Percentiles rank a stretch among this genome's conserved stretches.
These are phyloP conservation scores for Platysternon megacephalum DNA, from an alignment of 2,113 vertebrate species.

Conservation along the genomic window DNA sequence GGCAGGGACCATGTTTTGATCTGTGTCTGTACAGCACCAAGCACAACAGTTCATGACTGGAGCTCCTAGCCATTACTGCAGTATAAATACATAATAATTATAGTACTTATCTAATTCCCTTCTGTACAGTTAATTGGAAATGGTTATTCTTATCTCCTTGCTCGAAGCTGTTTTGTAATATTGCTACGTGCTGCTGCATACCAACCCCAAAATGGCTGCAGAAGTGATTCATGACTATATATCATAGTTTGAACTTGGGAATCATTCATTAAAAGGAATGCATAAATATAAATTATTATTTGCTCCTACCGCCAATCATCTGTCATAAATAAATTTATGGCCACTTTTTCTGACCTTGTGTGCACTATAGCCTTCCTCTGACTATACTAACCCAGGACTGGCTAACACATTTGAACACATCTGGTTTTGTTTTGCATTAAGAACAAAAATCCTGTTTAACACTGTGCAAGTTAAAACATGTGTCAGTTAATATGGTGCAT, in stretches of 20 bases:
- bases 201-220: neutral
- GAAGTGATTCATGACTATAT: slow-evolving; percentile 29
- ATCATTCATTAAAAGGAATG: slow-evolving; percentile 35
- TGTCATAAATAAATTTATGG: slow-evolving; percentile 22
- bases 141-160: neutral
- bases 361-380: slow-evolving; percentile 9
- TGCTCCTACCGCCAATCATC: neutral
- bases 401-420: neutral
- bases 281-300: neutral
- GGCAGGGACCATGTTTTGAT: neutral
- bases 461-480: neutral
- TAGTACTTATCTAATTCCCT: neutral
- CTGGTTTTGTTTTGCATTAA: neutral
- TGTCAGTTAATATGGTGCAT: neutral
- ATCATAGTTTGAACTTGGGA: neutral
- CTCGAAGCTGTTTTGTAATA: neutral
- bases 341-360: neutral
- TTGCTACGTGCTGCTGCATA: neutral
- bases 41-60: neutral
- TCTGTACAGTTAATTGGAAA: neutral
- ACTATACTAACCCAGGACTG: neutral
- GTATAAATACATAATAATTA: neutral
- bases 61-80: neutral
- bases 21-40: neutral
- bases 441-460: neutral